Evolutionary conservation across 2,888 invertebrate species (phyloP).

Genomic region (Protula sp.): DNA sequence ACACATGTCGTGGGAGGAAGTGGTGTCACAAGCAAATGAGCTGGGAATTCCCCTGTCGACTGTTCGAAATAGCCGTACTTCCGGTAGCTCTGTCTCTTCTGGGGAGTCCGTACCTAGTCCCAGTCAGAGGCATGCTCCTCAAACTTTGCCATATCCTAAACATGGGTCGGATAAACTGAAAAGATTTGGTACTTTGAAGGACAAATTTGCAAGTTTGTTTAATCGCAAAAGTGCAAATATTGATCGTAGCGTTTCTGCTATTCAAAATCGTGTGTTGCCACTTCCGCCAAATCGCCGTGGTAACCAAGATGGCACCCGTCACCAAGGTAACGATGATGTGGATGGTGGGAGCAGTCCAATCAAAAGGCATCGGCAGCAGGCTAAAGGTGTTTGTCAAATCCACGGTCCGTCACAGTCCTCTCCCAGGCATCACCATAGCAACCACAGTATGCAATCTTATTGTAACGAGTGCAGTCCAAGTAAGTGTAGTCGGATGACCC

Average conservation of each 20-base stretch:
- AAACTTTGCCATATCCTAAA: not conserved
- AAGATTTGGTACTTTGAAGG: not conserved
- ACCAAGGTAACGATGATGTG: no score
- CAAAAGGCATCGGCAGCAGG: not conserved
- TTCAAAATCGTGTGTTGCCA: no score
- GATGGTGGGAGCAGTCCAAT: not conserved
- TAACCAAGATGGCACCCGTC: no score
- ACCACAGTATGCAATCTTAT: not conserved
- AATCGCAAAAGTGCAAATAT: not conserved
- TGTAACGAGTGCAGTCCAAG: not conserved
- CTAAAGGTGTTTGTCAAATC: not conserved
- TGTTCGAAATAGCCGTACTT: no score
- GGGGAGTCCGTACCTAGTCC: not conserved
- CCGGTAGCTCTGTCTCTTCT: not conserved
- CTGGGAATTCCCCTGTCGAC: slow-evolving; percentile 23
- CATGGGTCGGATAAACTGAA: not conserved
- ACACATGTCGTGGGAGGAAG: slow-evolving; percentile 25
- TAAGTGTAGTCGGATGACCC: not conserved
- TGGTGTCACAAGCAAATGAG: slow-evolving; percentile 21
- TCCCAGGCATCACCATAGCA: not conserved
- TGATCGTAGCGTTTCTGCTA: no score
- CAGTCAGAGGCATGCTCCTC: not conserved
- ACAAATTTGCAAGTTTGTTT: not conserved
- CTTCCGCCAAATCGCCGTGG: no score
- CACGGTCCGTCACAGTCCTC: not conserved